phyloP scores from a whole-genome alignment of 2,888 invertebrate genomes.

The Ichneumoninae sp. region DNA sequence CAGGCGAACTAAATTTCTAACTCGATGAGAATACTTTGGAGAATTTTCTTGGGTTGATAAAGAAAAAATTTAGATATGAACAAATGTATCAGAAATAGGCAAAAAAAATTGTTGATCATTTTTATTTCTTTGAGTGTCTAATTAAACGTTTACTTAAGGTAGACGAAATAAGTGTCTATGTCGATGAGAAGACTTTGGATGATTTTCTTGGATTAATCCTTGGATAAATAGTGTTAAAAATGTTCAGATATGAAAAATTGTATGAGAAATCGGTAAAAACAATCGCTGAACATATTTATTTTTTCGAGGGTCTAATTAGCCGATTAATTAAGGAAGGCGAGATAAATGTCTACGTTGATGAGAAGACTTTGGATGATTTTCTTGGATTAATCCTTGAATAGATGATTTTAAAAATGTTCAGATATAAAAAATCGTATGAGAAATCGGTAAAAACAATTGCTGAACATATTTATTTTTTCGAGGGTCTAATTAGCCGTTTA shows the following conservation, averaged over 20 bases:
- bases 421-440: not conserved
- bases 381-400: not conserved
- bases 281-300: not conserved
- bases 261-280: not conserved
- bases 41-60: not conserved
- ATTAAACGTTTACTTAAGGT: too few relatives aligned
- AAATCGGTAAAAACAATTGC: not conserved
- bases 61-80: not conserved
- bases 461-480: not conserved
- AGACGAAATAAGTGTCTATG: too few relatives aligned
- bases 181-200: too few relatives aligned
- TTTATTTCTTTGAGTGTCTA: too few relatives aligned
- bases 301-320: not conserved
- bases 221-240: too few relatives aligned
- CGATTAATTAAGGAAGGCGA: too few relatives aligned
- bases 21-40: not conserved
- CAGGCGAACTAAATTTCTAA: too few relatives aligned
- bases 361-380: not conserved
- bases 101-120: not conserved
- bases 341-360: too few relatives aligned
- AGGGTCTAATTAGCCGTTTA: too few relatives aligned
- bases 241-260: not conserved
- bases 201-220: too few relatives aligned
- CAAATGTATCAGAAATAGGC: not conserved
- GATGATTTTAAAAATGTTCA: too few relatives aligned